Evolutionary conservation across 2,797 vertebrate species (phyloP), one percentile per base, ranked within the genome.

Genomic region (Buceros bicornis): DNA sequence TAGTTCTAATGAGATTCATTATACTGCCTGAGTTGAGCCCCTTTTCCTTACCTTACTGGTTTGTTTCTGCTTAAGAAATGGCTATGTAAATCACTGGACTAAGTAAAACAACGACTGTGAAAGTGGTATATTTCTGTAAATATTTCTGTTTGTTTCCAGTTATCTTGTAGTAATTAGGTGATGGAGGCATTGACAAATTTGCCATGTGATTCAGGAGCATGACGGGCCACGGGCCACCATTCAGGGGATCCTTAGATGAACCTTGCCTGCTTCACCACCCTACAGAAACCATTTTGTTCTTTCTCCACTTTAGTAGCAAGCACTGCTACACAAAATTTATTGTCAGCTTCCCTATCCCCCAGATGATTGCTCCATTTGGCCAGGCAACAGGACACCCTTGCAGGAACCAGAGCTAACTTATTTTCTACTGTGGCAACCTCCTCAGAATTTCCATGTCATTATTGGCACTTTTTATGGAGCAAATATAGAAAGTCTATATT

Each of bases 151-250:
- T 47, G 4, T 37, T 89, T 64, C 50, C 21, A 65, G 62, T 45
- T 72, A 31, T 69, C 14, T 66, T 74, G 13, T 8, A 82, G 12
- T 40, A 69, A 58, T 43, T 79, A 66, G 11, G 50, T 40, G 24
- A 67, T 14, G 12, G 15, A 85, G 33, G 1, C 6, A 47, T 33
- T 64, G 7, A 65, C 51, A 69, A 17, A 89, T 60, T 71, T 78
- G 6, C 26, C 47, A 6, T 42, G 4, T 74, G 29, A 53, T 53
- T 87, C 53, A 69, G 83, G 26, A 78, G 16, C 8, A 19, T 20
- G 33, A 19, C 0, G 1, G 28, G 19, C 5, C 47, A 64, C 4
- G 5, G 50, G 10, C 20, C n/a, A 51, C 16, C 8, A 40, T 47
- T 20, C 61, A 84, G 24, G 24, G 4, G 4, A 73, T 11, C 20